phyloP scores from a whole-genome alignment of 2,797 vertebrate species.

The Pipistrellus kuhlii region DNA sequence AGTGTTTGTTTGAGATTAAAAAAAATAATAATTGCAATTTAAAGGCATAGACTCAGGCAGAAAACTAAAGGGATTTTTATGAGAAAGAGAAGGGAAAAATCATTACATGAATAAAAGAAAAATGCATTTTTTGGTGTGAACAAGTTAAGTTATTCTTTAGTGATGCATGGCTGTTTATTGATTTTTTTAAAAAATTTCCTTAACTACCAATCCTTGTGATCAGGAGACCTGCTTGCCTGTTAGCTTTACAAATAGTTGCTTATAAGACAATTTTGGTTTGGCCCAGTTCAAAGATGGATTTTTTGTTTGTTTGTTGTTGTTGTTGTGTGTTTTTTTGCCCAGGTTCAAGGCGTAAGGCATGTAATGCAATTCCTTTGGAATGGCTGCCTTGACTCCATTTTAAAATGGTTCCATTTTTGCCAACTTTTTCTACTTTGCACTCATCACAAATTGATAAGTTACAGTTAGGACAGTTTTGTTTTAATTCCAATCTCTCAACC shows the following conservation, averaged over 20 bases:
- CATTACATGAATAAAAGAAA: neutral
- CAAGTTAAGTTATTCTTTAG: neutral
- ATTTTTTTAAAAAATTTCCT: neutral
- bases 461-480: constrained; percentile 38
- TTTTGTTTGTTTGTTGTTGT: no score
- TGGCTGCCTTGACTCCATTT: neutral
- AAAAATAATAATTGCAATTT: neutral
- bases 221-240: neutral
- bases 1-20: neutral
- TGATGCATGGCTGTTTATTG: neutral
- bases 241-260: neutral
- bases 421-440: neutral
- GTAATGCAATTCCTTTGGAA: neutral
- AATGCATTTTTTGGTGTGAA: neutral
- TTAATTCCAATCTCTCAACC: neutral
- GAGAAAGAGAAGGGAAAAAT: neutral
- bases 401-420: neutral
- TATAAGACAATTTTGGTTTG: neutral
- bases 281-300: neutral
- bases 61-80: neutral
- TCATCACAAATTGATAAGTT: neutral
- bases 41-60: neutral
- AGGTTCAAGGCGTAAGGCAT: neutral
- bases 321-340: no score
- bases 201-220: neutral